Evolutionary conservation across 2,888 invertebrate species (phyloP).

Genomic region (Leptopilina drosophilae): DNA sequence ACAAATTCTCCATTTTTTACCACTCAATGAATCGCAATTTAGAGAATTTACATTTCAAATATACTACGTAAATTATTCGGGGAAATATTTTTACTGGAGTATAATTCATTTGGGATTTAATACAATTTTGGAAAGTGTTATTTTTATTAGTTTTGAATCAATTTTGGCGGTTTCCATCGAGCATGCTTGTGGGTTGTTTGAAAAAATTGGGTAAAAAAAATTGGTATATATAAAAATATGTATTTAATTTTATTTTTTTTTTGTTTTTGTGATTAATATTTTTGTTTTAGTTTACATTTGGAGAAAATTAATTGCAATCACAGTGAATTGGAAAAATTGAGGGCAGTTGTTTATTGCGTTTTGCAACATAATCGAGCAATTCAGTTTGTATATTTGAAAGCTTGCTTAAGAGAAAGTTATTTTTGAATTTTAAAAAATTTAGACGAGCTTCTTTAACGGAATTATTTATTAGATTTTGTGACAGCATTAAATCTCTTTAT

Average conservation of each 20-base stretch:
- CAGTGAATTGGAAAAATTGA: too few species aligned
- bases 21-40: background rate
- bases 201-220: constrained; percentile 7
- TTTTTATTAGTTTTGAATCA: background rate
- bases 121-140: background rate
- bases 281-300: background rate
- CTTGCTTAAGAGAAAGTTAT: too few species aligned
- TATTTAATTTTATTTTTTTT: too few species aligned
- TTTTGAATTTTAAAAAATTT: too few species aligned
- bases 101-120: background rate
- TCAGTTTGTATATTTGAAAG: too few species aligned
- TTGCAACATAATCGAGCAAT: too few species aligned
- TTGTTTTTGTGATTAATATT: background rate
- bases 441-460: too few species aligned
- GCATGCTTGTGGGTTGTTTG: background rate
- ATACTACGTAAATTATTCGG: constrained; percentile 14
- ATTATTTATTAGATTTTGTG: too few species aligned
- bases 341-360: too few species aligned
- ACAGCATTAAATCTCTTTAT: too few species aligned
- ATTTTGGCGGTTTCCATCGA: constrained; percentile 22
- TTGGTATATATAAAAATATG: background rate
- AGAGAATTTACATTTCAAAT: background rate
- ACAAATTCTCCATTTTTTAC: constrained; percentile 7
- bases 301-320: too few species aligned
- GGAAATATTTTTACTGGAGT: constrained; percentile 8